A percentile compares a stretch with the other conserved stretches of the same genome.
These are phyloP conservation scores for Phyllotreta striolata DNA, from an alignment of 2,888 invertebrate species.

Conservation along the genomic window DNA sequence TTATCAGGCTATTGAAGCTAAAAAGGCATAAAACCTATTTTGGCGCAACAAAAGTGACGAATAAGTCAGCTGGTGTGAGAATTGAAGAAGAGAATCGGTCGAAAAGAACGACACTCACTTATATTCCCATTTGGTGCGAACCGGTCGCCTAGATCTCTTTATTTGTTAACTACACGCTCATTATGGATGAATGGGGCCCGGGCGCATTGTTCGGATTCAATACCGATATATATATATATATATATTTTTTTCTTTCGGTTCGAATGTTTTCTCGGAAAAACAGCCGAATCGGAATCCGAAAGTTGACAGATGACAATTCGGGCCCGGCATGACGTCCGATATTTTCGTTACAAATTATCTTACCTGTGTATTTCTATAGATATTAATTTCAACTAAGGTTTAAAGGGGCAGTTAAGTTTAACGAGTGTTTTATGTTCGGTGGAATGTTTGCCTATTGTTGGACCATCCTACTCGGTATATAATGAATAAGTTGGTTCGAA, in stretches of 20 bases:
- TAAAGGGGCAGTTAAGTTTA: conserved; percentile 36
- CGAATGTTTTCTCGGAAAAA: conserved; percentile 48
- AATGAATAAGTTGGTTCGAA: conserved; percentile 6
- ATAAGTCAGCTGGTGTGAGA: conserved; percentile 53
- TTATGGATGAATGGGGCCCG: conserved; percentile 52
- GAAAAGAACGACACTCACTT: conserved; percentile 51
- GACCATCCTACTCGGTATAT: conserved; percentile 27
- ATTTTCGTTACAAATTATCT: conserved; percentile 56
- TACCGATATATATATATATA: conserved; percentile 37
- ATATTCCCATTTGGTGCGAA: conserved; percentile 55
- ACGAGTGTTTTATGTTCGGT: conserved; percentile 39
- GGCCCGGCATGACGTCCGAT: conserved; percentile 47
- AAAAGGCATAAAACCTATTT: conserved; percentile 50
- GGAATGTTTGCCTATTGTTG: conserved; percentile 32
- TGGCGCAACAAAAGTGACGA: conserved; percentile 43
- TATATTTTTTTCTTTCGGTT: conserved; percentile 41
- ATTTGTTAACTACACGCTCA: conserved; percentile 50
- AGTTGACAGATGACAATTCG: conserved; percentile 50
- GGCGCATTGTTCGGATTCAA: conserved; percentile 46
- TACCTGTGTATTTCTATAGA: conserved; percentile 52
- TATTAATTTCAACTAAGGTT: conserved; percentile 41
- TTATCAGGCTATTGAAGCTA: conserved; percentile 46
- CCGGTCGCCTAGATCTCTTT: conserved; percentile 52
- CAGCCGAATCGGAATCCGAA: conserved; percentile 50
- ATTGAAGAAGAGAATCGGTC: conserved; percentile 40